These are phyloP conservation scores for Hyposoter didymator DNA, from an alignment of 2,888 invertebrate genomes.

Conservation along the genomic window DNA sequence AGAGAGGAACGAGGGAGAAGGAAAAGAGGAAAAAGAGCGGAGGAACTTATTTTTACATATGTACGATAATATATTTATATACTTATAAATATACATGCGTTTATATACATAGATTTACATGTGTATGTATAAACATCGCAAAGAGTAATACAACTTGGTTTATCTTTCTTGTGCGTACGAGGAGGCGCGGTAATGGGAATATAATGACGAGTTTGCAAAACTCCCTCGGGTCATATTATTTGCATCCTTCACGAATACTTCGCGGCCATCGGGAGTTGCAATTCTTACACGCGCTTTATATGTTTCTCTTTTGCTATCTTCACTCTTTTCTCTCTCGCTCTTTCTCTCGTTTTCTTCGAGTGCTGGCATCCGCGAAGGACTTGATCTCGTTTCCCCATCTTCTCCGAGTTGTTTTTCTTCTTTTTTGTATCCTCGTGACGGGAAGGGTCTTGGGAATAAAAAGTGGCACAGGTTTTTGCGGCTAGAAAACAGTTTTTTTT, in stretches of 20 bases:
- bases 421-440: neutral
- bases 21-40: conserved; percentile 29
- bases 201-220: conserved; percentile 75
- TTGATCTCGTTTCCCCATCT: conserved; percentile 62
- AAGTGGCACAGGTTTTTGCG: neutral
- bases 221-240: conserved; percentile 50
- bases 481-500: neutral
- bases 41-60: conserved; percentile 38
- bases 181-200: conserved; percentile 74
- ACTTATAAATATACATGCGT: conserved; percentile 8
- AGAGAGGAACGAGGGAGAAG: neutral
- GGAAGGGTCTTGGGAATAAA: neutral
- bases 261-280: conserved; percentile 32
- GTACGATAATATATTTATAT: conserved; percentile 5
- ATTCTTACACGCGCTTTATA: conserved; percentile 27
- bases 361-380: conserved; percentile 3
- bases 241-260: conserved; percentile 38
- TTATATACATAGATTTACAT: conserved; percentile 13
- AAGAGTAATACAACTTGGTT: conserved; percentile 44
- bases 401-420: conserved; percentile 13
- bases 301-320: neutral
- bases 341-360: conserved; percentile 11
- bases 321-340: conserved; percentile 13
- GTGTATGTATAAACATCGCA: neutral
- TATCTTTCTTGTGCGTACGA: conserved; percentile 49